A percentile compares a stretch with the other conserved stretches of the same genome.
Conservation (phyloP, 2,113 vertebrate species). For the Amphiprion ocellaris region DNA sequence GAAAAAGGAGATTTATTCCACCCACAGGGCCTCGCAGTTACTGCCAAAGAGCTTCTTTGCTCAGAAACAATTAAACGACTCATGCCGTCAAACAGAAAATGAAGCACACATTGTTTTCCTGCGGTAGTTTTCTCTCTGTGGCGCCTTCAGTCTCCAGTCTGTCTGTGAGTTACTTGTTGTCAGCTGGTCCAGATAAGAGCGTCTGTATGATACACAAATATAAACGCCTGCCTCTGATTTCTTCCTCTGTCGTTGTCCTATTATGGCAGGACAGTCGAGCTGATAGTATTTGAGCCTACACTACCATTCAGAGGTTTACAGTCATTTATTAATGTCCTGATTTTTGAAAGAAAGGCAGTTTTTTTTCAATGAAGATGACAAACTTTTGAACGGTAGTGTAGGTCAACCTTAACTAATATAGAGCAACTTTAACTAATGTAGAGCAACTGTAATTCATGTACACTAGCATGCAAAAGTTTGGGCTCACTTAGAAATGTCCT, state of each 20-base stretch:
- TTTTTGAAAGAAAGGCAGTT: no score
- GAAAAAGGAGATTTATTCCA: conserved; percentile 34
- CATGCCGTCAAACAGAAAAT: conserved; percentile 8
- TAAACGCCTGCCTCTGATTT: conserved; percentile 6
- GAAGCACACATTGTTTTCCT: conserved; percentile 14
- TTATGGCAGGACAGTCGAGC: neutral
- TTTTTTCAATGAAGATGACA: no score
- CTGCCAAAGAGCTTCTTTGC: conserved; percentile 5
- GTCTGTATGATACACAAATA: neutral
- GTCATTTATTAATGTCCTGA: no score
- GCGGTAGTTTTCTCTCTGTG: neutral
- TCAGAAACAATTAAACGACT: conserved; percentile 2
- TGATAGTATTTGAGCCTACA: neutral
- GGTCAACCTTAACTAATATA: no score
- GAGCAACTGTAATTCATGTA: no score
- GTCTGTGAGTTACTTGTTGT: conserved; percentile 33
- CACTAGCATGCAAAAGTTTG: no score
- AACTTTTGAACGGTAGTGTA: no score
- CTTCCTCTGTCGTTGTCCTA: neutral
- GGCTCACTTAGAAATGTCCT: no score
- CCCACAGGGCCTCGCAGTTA: neutral
- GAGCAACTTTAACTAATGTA: no score
- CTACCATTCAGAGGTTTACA: no score
- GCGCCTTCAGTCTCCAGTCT: conserved; percentile 24
- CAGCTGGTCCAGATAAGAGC: conserved; percentile 19